Percentiles rank a stretch among this genome's conserved stretches.
Conservation (phyloP, 2,797 vertebrate genomes). For the Trachops cirrhosus region DNA sequence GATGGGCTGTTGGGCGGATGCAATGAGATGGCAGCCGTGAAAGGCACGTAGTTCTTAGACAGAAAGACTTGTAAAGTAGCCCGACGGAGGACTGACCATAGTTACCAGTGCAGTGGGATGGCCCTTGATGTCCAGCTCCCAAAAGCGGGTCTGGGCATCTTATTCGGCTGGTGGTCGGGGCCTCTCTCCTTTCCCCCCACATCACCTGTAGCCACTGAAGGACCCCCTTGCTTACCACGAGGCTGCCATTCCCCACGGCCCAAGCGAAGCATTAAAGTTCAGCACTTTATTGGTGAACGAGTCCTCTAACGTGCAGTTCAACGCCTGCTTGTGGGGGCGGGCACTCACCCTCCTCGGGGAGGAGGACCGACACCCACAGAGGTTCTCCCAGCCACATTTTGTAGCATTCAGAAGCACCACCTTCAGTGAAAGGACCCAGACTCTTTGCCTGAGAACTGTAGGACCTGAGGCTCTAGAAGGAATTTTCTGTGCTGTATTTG, state of each 20-base stretch:
- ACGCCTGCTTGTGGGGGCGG: neutral
- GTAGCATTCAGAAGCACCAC: neutral
- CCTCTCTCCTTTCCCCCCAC: neutral
- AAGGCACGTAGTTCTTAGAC: slow-evolving; percentile 46
- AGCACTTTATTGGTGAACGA: neutral
- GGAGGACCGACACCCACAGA: neutral
- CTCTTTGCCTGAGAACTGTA: neutral
- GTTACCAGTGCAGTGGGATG: neutral
- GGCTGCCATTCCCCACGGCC: neutral
- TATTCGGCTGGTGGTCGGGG: neutral
- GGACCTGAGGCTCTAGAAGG: neutral
- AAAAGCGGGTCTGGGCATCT: neutral
- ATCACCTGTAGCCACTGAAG: neutral
- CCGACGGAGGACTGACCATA: neutral
- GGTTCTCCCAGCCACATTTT: neutral
- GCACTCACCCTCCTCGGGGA: neutral
- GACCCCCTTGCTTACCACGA: neutral
- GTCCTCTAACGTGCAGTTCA: neutral
- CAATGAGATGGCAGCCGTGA: neutral
- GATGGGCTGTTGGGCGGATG: neutral
- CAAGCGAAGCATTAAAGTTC: neutral
- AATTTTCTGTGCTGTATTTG: neutral
- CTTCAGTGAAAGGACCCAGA: neutral
- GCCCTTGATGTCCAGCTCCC: neutral
- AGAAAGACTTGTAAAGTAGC: neutral